Base-by-base conservation (phyloP, 1,140 invertebrate species). In the Aphelenchoides avenae region DNA sequence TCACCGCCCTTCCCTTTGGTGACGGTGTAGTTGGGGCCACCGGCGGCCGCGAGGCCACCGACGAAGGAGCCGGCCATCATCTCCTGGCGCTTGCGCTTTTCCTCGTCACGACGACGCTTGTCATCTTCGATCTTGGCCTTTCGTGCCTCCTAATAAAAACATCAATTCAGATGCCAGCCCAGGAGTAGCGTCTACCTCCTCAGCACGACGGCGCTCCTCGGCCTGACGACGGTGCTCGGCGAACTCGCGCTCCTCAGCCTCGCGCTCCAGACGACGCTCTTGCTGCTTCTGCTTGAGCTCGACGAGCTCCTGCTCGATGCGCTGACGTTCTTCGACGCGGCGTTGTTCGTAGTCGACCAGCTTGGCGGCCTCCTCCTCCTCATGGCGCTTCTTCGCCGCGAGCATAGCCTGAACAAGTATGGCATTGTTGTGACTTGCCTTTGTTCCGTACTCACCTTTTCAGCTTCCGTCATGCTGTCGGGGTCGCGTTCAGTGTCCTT, bases 1-100 rank as follows among this genome's bases (percentile, higher is more conserved):
- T 13, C 36, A 50, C 26, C 41, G 42, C 78, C 79, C 79, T 89
- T 43, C 52, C 63, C 58, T 29, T 62, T 57, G 5, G 36, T 36
- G 34, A 70, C 34, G 37, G 46, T 52, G 34, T 63, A 68, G 60
- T 68, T 70, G 26, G 60, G n/a, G n/a, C n/a, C n/a, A n/a, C 54
- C 53, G 13, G 52, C 31, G 7, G 44, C 6, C 6, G 11, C 6
- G 22, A 51, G 6, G 24, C 47, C 52, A 43, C 51, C 56, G 27
- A 52, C 59, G 26, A 66, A 66, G 0, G 64, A 71, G 30, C 66
- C 66, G 33, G 66, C 54, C 62, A 71, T 68, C 66, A 71, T 70
- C 36, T 66, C 59, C 31, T 68, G 66, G 42, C 66, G 53, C 26
- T 71, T 68, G 20, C 43, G 37, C 42, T 71, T 72, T 42, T 68